Conservation (phyloP, 2,888 invertebrate species). For the Polymixis flavicincta region DNA sequence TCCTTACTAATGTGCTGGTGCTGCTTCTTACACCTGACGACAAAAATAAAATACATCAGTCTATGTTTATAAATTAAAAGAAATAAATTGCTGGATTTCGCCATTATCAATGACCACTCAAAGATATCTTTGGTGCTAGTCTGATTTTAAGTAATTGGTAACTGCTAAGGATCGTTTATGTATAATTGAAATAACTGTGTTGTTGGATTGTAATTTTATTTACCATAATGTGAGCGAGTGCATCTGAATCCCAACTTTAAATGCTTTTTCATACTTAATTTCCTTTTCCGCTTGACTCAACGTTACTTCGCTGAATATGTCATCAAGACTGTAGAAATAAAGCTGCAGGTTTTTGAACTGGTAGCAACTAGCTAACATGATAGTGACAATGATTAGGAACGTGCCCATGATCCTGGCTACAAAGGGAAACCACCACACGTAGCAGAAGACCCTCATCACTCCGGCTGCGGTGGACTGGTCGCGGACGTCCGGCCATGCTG, state of each 20-base stretch:
- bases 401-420: conserved; percentile 58
- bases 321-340: conserved; percentile 64
- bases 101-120: neutral
- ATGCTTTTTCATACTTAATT: conserved; percentile 67
- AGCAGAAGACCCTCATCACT: conserved; percentile 64
- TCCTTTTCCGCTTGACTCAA: conserved; percentile 68
- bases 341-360: conserved; percentile 67
- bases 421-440: conserved; percentile 73
- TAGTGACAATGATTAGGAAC: conserved; percentile 66
- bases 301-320: conserved; percentile 31
- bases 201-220: neutral
- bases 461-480: conserved; percentile 66
- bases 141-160: neutral
- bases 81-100: no score
- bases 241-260: conserved; percentile 75
- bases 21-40: conserved; percentile 36
- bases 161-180: neutral
- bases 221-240: conserved; percentile 64
- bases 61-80: no score
- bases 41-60: neutral
- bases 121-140: neutral
- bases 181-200: neutral
- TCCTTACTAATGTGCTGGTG: conserved; percentile 18
- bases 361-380: conserved; percentile 67
- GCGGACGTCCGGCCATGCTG: conserved; percentile 74